Conservation (phyloP, 2,888 invertebrate genomes). For the Sacculina carcini region DNA sequence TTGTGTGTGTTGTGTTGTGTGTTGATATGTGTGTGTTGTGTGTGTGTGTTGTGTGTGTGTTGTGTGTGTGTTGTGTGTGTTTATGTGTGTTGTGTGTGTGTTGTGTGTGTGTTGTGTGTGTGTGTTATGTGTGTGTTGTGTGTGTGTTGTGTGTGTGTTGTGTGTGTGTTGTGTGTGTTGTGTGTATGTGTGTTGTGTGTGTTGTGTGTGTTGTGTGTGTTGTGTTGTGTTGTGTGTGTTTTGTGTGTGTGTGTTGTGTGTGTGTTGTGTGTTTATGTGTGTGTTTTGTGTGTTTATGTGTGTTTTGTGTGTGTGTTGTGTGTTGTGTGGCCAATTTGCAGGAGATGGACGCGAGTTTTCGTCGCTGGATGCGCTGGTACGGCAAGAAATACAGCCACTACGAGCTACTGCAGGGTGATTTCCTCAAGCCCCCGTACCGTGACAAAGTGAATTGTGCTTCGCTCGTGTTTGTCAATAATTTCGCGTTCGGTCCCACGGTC, state of each 20-base stretch:
- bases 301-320: neutral
- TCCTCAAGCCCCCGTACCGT: slow-evolving; percentile 66
- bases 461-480: slow-evolving; percentile 97
- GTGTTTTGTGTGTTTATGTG: neutral
- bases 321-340: slow-evolving; percentile 20
- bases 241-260: too few relatives aligned
- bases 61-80: too few relatives aligned
- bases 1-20: neutral
- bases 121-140: too few relatives aligned
- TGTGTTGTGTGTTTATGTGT: neutral
- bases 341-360: slow-evolving; percentile 70
- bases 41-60: too few relatives aligned
- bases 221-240: too few relatives aligned
- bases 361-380: slow-evolving; percentile 93
- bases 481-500: slow-evolving; percentile 90
- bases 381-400: slow-evolving; percentile 82
- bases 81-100: too few relatives aligned
- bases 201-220: too few relatives aligned
- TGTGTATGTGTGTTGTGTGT: too few relatives aligned
- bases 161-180: too few relatives aligned
- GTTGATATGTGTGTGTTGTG: too few relatives aligned
- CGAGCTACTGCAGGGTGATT: slow-evolving; percentile 77
- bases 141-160: too few relatives aligned
- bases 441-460: slow-evolving; percentile 81
- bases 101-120: too few relatives aligned